Evolutionary conservation across 2,797 vertebrate genomes (phyloP).

Genomic region (Pseudomugil tenellus): DNA sequence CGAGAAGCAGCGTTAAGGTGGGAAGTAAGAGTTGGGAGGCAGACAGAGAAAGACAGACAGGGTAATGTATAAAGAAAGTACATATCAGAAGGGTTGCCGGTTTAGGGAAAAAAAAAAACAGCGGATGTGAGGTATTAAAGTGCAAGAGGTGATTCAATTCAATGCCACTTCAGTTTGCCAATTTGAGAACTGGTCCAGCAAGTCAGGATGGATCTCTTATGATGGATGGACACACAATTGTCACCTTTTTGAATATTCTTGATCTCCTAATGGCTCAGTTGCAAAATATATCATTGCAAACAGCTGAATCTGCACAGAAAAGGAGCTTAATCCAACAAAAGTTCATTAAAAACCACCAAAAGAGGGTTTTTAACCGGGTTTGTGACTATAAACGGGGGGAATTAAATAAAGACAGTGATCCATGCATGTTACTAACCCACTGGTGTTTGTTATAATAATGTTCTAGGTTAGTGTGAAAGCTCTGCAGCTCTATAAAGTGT

Average conservation of each 20-base stretch:
- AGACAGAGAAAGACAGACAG: constrained; percentile 27
- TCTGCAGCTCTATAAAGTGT: neutral
- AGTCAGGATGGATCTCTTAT: constrained; percentile 16
- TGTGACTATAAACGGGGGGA: neutral
- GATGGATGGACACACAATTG: constrained; percentile 14
- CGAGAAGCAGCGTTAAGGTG: constrained; percentile 52
- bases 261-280: neutral
- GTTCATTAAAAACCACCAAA: constrained; percentile 43
- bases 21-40: constrained; percentile 46
- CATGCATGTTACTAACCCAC: neutral
- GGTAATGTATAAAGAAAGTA: constrained; percentile 1
- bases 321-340: constrained; percentile 28
- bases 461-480: neutral
- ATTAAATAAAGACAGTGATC: neutral
- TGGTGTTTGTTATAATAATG: neutral
- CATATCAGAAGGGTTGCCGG: constrained; percentile 8
- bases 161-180: constrained; percentile 33
- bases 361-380: constrained; percentile 7
- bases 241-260: neutral
- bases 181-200: neutral
- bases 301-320: neutral
- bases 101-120: neutral
- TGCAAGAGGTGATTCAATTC: constrained; percentile 25
- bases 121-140: constrained; percentile 15
- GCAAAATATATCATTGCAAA: neutral